Percentiles rank a stretch among this genome's conserved stretches.
Conservation (phyloP, 2,797 vertebrate genomes). For the Gymnoscopelus microlampas region DNA sequence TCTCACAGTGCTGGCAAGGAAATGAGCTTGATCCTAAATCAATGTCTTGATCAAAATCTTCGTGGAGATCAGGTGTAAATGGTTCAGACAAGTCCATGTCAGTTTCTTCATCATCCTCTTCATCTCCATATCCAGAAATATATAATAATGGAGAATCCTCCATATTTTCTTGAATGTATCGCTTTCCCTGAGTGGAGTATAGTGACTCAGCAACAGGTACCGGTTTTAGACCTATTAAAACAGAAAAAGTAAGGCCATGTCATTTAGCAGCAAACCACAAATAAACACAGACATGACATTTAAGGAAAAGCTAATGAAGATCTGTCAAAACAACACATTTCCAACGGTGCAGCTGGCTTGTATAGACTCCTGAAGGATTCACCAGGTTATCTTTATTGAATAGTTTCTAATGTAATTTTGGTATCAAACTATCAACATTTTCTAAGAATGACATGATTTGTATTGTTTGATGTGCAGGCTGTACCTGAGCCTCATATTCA, state of each 20-base stretch:
- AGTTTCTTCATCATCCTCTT: constrained; percentile 44
- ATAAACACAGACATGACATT: neutral
- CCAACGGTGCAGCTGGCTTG: no score
- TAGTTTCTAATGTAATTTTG: neutral
- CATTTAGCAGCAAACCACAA: constrained; percentile 1
- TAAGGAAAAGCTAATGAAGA: no score
- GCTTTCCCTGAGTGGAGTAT: constrained; percentile 70
- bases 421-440: neutral
- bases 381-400: no score
- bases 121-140: constrained; percentile 55
- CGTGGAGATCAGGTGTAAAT: constrained; percentile 50
- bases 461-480: neutral
- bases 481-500: neutral
- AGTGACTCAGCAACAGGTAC: constrained; percentile 75
- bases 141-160: constrained; percentile 56
- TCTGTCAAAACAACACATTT: no score
- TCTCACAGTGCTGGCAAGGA: constrained; percentile 89
- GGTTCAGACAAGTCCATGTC: constrained; percentile 62
- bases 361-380: no score
- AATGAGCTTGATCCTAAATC: constrained; percentile 81
- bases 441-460: neutral
- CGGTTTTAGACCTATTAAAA: constrained; percentile 56
- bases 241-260: constrained; percentile 22
- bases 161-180: constrained; percentile 61
- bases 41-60: constrained; percentile 64